phyloP scores from a whole-genome alignment of 2,113 vertebrate genomes.

The Phodopus roborovskii region DNA sequence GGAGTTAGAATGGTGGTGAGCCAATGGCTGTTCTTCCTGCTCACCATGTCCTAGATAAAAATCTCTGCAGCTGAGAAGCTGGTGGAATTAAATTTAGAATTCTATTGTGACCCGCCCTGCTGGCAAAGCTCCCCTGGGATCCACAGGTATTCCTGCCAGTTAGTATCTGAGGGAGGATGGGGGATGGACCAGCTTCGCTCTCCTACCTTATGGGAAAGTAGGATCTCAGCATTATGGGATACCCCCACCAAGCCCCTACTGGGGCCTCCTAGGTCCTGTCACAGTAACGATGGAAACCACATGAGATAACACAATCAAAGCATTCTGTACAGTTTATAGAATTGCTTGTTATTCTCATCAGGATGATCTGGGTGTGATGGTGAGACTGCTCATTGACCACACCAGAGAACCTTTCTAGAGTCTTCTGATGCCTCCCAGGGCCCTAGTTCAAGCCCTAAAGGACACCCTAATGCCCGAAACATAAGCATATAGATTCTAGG shows the following conservation, averaged over 20 bases:
- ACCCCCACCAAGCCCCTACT: neutral
- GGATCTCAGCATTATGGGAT: neutral
- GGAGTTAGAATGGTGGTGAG: slow-evolving; percentile 46
- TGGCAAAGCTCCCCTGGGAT: slow-evolving; percentile 47
- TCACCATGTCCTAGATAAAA: slow-evolving; percentile 51
- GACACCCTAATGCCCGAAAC: neutral
- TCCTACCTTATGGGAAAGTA: neutral
- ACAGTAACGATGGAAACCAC: neutral
- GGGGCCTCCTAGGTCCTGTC: neutral
- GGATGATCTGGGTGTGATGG: neutral
- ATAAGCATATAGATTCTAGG: neutral
- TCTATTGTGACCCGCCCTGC: slow-evolving; percentile 23
- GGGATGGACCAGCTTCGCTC: neutral
- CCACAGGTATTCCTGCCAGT: neutral
- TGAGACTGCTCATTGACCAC: neutral
- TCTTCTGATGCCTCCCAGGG: neutral
- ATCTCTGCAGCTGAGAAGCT: slow-evolving; percentile 66
- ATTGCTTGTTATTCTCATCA: neutral
- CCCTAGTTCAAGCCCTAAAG: neutral
- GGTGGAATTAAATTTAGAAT: slow-evolving; percentile 73
- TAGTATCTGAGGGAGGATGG: neutral
- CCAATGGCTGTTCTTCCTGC: slow-evolving; percentile 32
- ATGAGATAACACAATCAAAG: neutral
- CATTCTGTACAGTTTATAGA: neutral
- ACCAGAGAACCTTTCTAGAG: neutral